Evolutionary conservation across 2,888 invertebrate species (phyloP).

Genomic region (Sceliomorpha sp.): DNA sequence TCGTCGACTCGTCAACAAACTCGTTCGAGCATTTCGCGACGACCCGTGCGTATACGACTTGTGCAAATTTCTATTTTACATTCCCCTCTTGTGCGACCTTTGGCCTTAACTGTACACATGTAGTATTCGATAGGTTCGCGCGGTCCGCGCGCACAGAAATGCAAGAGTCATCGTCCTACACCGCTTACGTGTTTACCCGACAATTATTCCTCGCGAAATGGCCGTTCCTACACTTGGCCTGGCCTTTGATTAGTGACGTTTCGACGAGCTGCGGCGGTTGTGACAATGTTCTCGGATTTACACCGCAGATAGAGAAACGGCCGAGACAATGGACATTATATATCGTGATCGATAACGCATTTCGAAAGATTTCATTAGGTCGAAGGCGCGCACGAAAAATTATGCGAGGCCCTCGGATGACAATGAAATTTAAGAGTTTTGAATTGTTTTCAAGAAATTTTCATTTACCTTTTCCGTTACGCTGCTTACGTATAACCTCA

Average conservation of each 20-base stretch:
- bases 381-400: too few species aligned
- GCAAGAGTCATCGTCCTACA: conserved; percentile 54
- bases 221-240: conserved; percentile 40
- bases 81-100: conserved; percentile 56
- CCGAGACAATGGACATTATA: too few species aligned
- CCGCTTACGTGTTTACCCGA: conserved; percentile 51
- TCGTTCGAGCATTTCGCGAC: conserved; percentile 24
- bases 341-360: too few species aligned
- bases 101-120: conserved; percentile 56
- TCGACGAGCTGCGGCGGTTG: conserved; percentile 11
- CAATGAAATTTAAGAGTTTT: too few species aligned
- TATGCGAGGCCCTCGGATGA: too few species aligned
- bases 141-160: conserved; percentile 38
- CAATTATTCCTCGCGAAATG: conserved; percentile 51
- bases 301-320: too few species aligned
- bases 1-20: conserved; percentile 16
- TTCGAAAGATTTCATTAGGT: too few species aligned
- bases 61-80: conserved; percentile 55
- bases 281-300: conserved; percentile 32
- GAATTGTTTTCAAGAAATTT: too few species aligned
- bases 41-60: conserved; percentile 32
- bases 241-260: conserved; percentile 44
- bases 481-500: too few species aligned
- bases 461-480: too few species aligned
- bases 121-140: conserved; percentile 51